Evolutionary conservation across 2,888 invertebrate genomes (phyloP).

Genomic region (Zonitis immaculata): DNA sequence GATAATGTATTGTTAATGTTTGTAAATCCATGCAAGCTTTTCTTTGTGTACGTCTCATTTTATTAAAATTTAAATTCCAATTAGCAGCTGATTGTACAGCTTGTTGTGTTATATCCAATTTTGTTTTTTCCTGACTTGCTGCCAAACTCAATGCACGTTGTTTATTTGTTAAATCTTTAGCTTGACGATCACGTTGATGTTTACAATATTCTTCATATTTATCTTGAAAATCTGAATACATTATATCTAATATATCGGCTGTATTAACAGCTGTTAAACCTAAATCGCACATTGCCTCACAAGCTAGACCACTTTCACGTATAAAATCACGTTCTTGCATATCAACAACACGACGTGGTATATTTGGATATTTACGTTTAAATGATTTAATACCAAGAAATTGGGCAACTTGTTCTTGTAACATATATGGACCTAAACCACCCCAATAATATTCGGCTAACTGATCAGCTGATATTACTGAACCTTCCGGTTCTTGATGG

Average conservation of each 20-base stretch:
- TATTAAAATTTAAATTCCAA: constrained; percentile 86
- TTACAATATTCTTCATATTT: constrained; percentile 89
- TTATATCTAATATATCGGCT: constrained; percentile 90
- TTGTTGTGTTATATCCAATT: constrained; percentile 69
- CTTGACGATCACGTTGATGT: constrained; percentile 64
- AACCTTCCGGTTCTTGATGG: constrained; percentile 40
- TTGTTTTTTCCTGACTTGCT: constrained; percentile 51
- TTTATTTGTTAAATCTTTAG: constrained; percentile 63
- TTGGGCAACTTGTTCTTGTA: constrained; percentile 94
- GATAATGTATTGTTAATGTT: constrained; percentile 80
- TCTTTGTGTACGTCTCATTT: constrained; percentile 53
- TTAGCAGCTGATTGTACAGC: constrained; percentile 81
- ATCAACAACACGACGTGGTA: constrained; percentile 70
- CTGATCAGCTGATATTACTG: constrained; percentile 67
- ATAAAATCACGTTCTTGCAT: constrained; percentile 90
- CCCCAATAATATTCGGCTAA: constrained; percentile 93
- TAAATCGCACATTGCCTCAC: constrained; percentile 88
- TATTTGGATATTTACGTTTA: constrained; percentile 83
- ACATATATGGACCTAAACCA: constrained; percentile 79
- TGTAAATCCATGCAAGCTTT: constrained; percentile 88
- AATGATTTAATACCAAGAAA: constrained; percentile 94
- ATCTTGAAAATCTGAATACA: constrained; percentile 91
- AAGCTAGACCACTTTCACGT: constrained; percentile 70
- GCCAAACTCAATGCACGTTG: constrained; percentile 61
- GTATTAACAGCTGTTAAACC: constrained; percentile 89